Base-by-base conservation (phyloP, 2,797 vertebrate genomes). In the Pangasius macronema region DNA sequence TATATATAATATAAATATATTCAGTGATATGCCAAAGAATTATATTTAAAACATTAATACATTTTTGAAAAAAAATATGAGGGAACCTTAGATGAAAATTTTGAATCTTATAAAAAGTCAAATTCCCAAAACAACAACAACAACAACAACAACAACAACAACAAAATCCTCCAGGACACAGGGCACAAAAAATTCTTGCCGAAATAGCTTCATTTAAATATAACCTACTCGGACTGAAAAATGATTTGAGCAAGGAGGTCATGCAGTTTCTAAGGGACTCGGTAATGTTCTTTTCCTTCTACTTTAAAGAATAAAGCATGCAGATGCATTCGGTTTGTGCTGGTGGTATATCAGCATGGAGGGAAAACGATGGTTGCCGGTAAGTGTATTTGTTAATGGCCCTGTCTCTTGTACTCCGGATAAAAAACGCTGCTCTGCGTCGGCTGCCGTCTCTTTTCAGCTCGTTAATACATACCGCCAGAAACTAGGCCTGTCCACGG, bases 401-500 rank as follows among this genome's bases (percentile, higher is more conserved):
- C 63, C 72, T 84, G 85, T 87, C 72, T 86, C 72, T 89, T 83
- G 39, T 51, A 80, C 84, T 85, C 75, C 55, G 75, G 90, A 88
- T 88, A 91, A 89, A 85, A 86, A 84, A 84, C 88, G 82, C 82
- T 55, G 57, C 42, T 65, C 67, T 49, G 67, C 86, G 80, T 82
- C 68, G 57, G 55, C 84, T 87, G 87, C 65, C 22, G 84, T 90
- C 77, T 89, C 85, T 89, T 89, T 85, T 89, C 84, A 79, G 77
- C 81, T 77, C 46, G 82, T 87, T 90, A 87, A 90, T 87, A 87
- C 85, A 85, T 85, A 88, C 82, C 85, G 88, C 82, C 73, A 86
- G 90, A 95, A 96, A 95, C 92, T 95, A 95, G 95, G 94, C 94
- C 94, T 95, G 95, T 96, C 94, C 94, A 95, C 92, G 93, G 94